Base-by-base conservation (phyloP, 2,113 vertebrate species). In the Platanista minor region DNA sequence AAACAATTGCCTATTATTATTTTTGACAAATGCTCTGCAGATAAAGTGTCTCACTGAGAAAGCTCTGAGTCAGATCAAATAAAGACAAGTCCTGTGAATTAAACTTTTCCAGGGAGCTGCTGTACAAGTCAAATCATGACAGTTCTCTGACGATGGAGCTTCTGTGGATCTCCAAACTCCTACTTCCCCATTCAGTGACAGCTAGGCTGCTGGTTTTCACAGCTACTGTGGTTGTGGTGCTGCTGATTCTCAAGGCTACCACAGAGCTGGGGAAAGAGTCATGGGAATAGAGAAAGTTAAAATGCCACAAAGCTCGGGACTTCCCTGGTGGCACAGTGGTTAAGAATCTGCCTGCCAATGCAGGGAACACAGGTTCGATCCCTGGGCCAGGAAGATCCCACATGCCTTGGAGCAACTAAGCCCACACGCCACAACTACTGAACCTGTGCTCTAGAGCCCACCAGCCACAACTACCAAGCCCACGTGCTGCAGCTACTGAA, bases 1-100 rank as follows among this genome's bases (percentile, higher is more conserved):
- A 96, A 95, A 61, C 69, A 87, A 85, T 84, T 77, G 43, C 39
- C 39, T 89, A 7, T 82, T 36, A 75, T 49, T 67, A 25, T 39
- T 96, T 94, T 77, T 85, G 43, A 75, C 75, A 90, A 93, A 39
- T 64, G 23, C 29, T 97, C 74, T 90, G 15, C 33, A 46, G 64
- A 66, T 33, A 41, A 61, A 91, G n/a, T 61, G 39, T 78, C 80
- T 95, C 67, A 61, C 43, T 88, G 72, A 91, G 80, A 17, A 66
- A 78, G 20, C 4, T 39, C 67, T 71, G 61, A 36, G 31, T 83
- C 49, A 83, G 82, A 64, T 92, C 52, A 94, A 78, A 78, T 69
- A 92, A 69, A 74, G 67, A 41, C 25, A 69, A 66, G n/a, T 8
- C 21, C 36, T 77, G 5, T 27, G 9, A 67, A 46, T 25, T 15